Base-by-base conservation (phyloP, 2,797 vertebrate species). In the Acanthornis magna region DNA sequence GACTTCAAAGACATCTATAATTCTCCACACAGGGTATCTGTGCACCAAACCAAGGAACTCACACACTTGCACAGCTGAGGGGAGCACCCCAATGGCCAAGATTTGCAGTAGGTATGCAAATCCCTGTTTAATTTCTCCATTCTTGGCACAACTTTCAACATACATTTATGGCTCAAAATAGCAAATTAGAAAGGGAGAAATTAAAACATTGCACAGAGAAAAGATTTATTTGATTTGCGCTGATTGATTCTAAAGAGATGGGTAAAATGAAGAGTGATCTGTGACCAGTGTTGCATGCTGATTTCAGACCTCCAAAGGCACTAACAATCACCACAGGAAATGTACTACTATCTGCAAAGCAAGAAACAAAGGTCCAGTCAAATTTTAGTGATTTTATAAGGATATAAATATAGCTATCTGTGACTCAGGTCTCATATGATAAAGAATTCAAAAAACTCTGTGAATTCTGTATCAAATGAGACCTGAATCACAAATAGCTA, bases 271-370 rank as follows among this genome's bases (percentile, higher is more conserved):
- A 63, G 9, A 67, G 15, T 17, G 16, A 81, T 32, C 47, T 7
- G 0, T 22, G 8, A 27, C 43, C 70, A 26, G 13, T 25, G 32
- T 0, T 42, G 25, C 43, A 42, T 5, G 14, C 23, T 21, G 23
- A 80, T 62, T 94, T 89, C 45, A 51, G 58, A 32, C n/a, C 55
- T 57, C 27, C 61, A 65, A 72, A 85, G 72, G 53, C 61, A 74
- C 18, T 45, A 50, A 51, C 1, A 25, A 57, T 34, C 38, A 22
- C 19, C n/a, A 58, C 70, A 75, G 50, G 29, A 88, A 61, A 85
- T 2, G 4, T 3, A 27, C 10, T 29, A 30, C 8, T 27, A 36
- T 14, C 40, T 51, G 70, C 60, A 71, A 80, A 74, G 58, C 48
- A 78, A 71, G 23, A 60, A 66, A 20, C 21, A 72, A 61, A 78